A percentile compares a stretch with the other conserved stretches of the same genome.
phyloP scores from a whole-genome alignment of 37 sponge, comb jelly and placozoan genomes.

The Haliclona indistincta region DNA sequence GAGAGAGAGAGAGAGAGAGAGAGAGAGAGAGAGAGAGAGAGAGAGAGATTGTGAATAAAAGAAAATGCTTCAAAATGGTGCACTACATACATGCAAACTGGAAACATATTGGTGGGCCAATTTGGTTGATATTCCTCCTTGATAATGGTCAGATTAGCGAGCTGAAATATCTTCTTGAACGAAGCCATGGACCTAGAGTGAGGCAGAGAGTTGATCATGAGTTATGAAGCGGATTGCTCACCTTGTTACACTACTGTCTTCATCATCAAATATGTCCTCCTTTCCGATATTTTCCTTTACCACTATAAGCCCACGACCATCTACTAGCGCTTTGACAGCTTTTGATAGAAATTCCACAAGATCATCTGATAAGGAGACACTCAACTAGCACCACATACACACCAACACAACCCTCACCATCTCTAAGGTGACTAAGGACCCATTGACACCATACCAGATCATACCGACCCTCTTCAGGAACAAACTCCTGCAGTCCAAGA shows the following conservation, averaged over 20 bases:
- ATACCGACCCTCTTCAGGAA: slow-evolving; percentile 73
- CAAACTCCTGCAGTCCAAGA: slow-evolving; percentile 72
- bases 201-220: not conserved
- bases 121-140: slow-evolving; percentile 63
- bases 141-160: slow-evolving; percentile 49
- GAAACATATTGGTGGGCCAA: slow-evolving; percentile 65
- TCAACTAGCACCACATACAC: not conserved
- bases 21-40: no score
- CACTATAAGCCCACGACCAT: slow-evolving; percentile 71
- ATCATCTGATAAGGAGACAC: slow-evolving; percentile 47
- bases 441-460: slow-evolving; percentile 96
- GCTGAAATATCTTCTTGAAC: slow-evolving; percentile 44
- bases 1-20: slow-evolving; percentile 6
- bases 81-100: slow-evolving; percentile 62
- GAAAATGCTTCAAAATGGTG: not conserved
- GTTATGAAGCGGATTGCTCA: not conserved
- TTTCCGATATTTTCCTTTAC: slow-evolving; percentile 88
- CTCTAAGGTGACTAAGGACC: slow-evolving; percentile 90
- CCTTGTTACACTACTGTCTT: slow-evolving; percentile 87
- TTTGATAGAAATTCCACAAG: slow-evolving; percentile 66
- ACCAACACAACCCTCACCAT: slow-evolving; percentile 38
- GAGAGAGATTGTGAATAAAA: not conserved
- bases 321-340: slow-evolving; percentile 54
- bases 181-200: slow-evolving; percentile 35
- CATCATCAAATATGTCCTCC: slow-evolving; percentile 61